Base-by-base conservation (phyloP, 2,888 invertebrate species). In the Netelia fuscicornis region DNA sequence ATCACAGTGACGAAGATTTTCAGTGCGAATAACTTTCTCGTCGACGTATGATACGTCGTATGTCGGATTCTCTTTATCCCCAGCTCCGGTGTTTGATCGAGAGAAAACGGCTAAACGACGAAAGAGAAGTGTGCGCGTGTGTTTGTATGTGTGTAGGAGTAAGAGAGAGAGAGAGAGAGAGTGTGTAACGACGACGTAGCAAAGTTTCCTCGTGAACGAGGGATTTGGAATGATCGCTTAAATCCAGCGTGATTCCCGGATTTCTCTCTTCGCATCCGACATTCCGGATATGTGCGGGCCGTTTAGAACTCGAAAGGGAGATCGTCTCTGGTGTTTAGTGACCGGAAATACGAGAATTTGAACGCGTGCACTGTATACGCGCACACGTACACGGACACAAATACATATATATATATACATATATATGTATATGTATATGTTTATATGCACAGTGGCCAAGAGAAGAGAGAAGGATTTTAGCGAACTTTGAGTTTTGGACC, bases 221-320 rank as follows among this genome's bases (percentile, higher is more conserved):
- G 71, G 75, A 71, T 82, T 79, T 79, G 30, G 65, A 78, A 78
- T 9, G 56, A 70, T 78, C 70, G n/a, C 65, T 79, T 75, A 72
- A 82, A 85, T 82, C 74, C 71, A 82, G 56, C 44, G 82, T 76
- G 82, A 79, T 71, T 79, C 62, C n/a, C 70, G 44, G 62, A 68
- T 72, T 74, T 76, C 48, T 42, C 17, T 70, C 17, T 58, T 17
- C 58, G 10, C 20, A 20, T 9, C 20, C 58, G 20, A 58, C 20
- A 20, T n/a, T 58, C 20, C 48, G 48, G 10, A 13, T 58, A 20
- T 58, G 58, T 58, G 20, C 17, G 17, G 54, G 54, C 17, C 20
- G 48, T 48, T 48, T 48, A 13, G 48, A 37, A 37, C 48, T 44
- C 44, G 10, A 62, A 78, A 67, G 44, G 67, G 13, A 42, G 20